Evolutionary conservation across 2,888 invertebrate genomes (phyloP).

Genomic region (Hirtodrosophila alboralis): DNA sequence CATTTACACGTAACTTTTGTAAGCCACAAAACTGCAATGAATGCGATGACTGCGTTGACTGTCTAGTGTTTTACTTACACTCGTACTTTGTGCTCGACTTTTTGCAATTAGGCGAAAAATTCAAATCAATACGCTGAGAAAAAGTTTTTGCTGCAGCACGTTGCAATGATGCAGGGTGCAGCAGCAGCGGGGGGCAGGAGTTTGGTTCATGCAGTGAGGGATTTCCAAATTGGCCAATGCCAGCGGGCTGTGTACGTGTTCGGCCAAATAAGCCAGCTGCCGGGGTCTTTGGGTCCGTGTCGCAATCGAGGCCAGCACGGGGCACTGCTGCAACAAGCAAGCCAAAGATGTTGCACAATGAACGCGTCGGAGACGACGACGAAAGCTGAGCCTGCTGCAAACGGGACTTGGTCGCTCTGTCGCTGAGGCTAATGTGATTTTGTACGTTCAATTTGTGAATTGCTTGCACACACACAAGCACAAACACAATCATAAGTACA

Average conservation of each 20-base stretch:
- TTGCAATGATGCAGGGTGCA: slow-evolving; percentile 26
- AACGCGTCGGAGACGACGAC: slow-evolving; percentile 3
- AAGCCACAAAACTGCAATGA: slow-evolving; percentile 1
- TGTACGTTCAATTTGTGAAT: slow-evolving; percentile 78
- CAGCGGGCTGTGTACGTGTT: slow-evolving; percentile 69
- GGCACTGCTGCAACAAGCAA: slow-evolving; percentile 53
- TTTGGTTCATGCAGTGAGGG: background rate
- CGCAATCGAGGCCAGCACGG: slow-evolving; percentile 49
- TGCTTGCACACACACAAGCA: slow-evolving; percentile 52
- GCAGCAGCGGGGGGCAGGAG: background rate
- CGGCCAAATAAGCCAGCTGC: slow-evolving; percentile 53
- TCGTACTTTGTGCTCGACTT: slow-evolving; percentile 38
- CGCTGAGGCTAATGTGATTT: slow-evolving; percentile 71
- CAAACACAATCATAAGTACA: slow-evolving; percentile 32
- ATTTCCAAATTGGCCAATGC: slow-evolving; percentile 73
- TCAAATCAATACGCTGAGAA: slow-evolving; percentile 67
- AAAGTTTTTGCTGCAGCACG: slow-evolving; percentile 71
- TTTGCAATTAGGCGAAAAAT: slow-evolving; percentile 71
- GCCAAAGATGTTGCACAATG: slow-evolving; percentile 62
- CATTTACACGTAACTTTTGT: slow-evolving; percentile 3
- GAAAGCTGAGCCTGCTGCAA: too few species aligned
- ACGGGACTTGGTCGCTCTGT: slow-evolving; percentile 9
- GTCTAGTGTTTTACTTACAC: slow-evolving; percentile 27
- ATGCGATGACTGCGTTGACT: slow-evolving; percentile 2
- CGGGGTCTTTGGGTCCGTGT: slow-evolving; percentile 40